Evolutionary conservation across 1,140 invertebrate species (phyloP), one percentile per base, ranked within the genome.

Genomic region (Drosophila insularis): DNA sequence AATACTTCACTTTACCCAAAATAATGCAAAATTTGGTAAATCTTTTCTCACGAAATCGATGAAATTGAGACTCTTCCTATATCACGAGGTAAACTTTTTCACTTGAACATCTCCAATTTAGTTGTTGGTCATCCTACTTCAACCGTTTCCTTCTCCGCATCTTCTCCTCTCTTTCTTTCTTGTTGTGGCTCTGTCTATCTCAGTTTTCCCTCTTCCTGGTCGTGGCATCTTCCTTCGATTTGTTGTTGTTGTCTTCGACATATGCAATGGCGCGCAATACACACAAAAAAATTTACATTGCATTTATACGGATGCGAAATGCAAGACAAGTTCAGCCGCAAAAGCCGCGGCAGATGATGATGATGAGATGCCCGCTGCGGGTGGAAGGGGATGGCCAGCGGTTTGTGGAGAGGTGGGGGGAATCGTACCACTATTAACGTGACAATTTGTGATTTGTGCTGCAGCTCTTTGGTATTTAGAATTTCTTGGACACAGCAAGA

Each of bases 371-470:
- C 43, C n/a, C 17, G 43, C 54, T 32, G n/a, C 21, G 54, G 62
- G 19, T 27, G 53, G 19, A 40, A 40, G 46, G 19, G n/a, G 53
- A 17, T 43, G 32, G 65, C 6, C 32, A 17, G 43, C 27, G 53
- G 61, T 53, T 68, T 11, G 17, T 58, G 31, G 65, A 10, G 58
- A 21, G 61, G 55, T 6, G 40, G 68, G 68, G 67, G 74, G 74
- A 67, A 50, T 50, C 11, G 43, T 50, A 70, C 84, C 78, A 89
- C 84, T 89, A 89, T 89, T 89, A 89, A 89, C 84, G 84, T 89
- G 84, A 89, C 85, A 89, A 89, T 89, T 89, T 89, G 84, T 89
- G 84, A 89, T 89, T 89, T 89, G 84, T 89, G 85, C 84, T 78
- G 71, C 67, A 35, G 59, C 74, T 84, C 79, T 74, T 74, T 89